These are phyloP conservation scores for Gryon sp. DNA, from an alignment of 1,140 invertebrate genomes.

Conservation along the genomic window DNA sequence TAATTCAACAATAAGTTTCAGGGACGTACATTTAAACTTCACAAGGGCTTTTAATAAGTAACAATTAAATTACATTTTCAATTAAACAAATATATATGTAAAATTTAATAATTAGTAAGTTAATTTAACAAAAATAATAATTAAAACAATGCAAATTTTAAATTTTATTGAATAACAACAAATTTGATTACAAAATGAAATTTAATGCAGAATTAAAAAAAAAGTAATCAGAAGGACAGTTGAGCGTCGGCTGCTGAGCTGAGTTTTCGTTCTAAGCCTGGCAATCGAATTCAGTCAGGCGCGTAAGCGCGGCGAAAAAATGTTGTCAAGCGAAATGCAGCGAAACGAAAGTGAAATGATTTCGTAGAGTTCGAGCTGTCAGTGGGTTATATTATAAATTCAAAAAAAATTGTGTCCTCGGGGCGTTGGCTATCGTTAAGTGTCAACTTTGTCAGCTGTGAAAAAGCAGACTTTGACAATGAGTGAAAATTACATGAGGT, in stretches of 20 bases:
- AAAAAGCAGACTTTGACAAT: slow-evolving; percentile 60
- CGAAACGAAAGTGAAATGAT: slow-evolving; percentile 74
- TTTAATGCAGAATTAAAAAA: no score
- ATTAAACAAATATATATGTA: no score
- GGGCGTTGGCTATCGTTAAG: slow-evolving; percentile 68
- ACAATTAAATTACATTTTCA: no score
- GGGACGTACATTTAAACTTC: no score
- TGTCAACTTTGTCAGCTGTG: slow-evolving; percentile 42
- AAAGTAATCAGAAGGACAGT: neutral
- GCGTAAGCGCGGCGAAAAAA: slow-evolving; percentile 25
- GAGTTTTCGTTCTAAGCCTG: slow-evolving; percentile 17
- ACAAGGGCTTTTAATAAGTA: no score
- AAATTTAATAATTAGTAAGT: no score
- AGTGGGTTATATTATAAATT: slow-evolving; percentile 46
- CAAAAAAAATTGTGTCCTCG: no score
- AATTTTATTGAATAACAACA: no score
- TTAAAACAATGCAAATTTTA: neutral
- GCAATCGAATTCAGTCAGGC: slow-evolving; percentile 29
- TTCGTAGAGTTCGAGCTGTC: slow-evolving; percentile 34
- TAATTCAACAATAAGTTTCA: no score
- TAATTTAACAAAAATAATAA: no score
- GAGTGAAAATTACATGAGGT: slow-evolving; percentile 76
- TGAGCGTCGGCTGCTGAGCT: slow-evolving; percentile 45
- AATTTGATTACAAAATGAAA: neutral
- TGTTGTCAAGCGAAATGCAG: slow-evolving; percentile 21